Evolutionary conservation across 2,888 invertebrate species (phyloP), one percentile per base, ranked within the genome.

Genomic region (Macroteleia sp.): DNA sequence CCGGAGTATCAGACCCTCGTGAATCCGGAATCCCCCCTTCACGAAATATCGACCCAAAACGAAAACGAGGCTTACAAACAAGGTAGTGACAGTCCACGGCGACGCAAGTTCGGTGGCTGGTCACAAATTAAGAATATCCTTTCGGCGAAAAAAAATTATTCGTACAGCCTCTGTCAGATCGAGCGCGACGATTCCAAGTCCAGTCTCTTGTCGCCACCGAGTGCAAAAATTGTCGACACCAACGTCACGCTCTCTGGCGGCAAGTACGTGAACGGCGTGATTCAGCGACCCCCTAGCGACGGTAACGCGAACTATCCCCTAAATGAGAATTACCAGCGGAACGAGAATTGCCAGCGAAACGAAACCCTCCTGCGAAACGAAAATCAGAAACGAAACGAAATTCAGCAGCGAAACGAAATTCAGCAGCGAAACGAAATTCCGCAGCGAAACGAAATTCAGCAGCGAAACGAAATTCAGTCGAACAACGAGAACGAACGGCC

Each of bases 101-200:
- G 83, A 84, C 85, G 82, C 66, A 83, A 85, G 14, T 92, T n/a
- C n/a, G n/a, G n/a, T 92, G 92, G 91, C 30, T 93, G 93, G 93
- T 89, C 94, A 62, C 93, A 91, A 61, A 86, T 93, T 8, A 93
- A 92, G 77, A 92, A 92, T 57, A 86, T 93, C 6, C 90, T 93
- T 41, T 90, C 83, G 1, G 85, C 82, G 12, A 88, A 86, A 44
- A 89, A 88, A 25, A 81, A 85, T 78, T 82, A 87, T 57, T 84
- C 88, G 0, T 88, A 90, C 56, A 85, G 81, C 20, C 88, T 87
- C 64, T 88, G 87, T 77, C 86, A 88, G 67, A 88, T 88, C 80
- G 87, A 89, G 22, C 82, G 90, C 3, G 88, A 90, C 57, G 88
- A 89, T 61, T 88, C 89, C 0, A 89, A 90, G 66, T 90, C 89